Evolutionary conservation across 2,888 invertebrate genomes (phyloP).

Genomic region (Polydrusus tereticollis): DNA sequence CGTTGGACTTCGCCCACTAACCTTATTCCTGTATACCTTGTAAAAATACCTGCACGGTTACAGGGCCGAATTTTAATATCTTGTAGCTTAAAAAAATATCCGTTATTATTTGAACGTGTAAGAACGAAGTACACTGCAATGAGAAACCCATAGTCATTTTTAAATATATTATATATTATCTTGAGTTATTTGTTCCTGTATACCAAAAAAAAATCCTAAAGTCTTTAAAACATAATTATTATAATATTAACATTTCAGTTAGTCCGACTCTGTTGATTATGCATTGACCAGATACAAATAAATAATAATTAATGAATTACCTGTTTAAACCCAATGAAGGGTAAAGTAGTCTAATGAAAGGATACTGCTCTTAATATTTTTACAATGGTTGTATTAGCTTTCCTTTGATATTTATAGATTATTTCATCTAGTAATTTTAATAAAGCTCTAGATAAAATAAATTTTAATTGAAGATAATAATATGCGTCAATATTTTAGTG

Average conservation of each 20-base stretch:
- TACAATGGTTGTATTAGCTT: background rate
- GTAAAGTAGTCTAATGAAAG: slow-evolving; percentile 6
- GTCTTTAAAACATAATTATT: too few species aligned
- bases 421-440: too few species aligned
- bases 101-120: too few species aligned
- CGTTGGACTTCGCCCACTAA: slow-evolving; percentile 33
- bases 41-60: background rate
- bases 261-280: background rate
- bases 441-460: too few species aligned
- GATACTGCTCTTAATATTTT: background rate
- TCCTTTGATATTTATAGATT: background rate
- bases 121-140: too few species aligned
- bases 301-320: slow-evolving; percentile 15
- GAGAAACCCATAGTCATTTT: too few species aligned
- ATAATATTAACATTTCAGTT: background rate
- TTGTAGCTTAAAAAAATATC: background rate
- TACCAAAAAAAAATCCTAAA: too few species aligned
- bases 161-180: too few species aligned
- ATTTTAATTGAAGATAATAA: too few species aligned
- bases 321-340: slow-evolving; percentile 2
- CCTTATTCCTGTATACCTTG: slow-evolving; percentile 10
- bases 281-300: background rate
- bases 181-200: too few species aligned
- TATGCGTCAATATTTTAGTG: too few species aligned
- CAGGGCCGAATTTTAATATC: background rate